Conservation (phyloP, 64 coral and sea anemone genomes). For the Cladopsammia gracilis region DNA sequence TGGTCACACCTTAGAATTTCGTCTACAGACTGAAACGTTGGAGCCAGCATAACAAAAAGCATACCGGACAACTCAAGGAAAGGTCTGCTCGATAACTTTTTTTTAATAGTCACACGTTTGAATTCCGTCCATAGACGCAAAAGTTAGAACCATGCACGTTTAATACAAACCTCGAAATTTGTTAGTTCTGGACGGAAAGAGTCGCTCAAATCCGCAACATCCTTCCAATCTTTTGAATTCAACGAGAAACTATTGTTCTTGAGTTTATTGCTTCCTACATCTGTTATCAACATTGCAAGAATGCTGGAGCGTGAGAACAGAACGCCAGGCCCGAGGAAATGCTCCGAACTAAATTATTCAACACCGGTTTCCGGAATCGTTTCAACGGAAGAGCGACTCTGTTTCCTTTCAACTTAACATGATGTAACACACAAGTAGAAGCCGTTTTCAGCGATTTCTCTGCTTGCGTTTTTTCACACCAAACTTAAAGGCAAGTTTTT, state of each 20-base stretch:
- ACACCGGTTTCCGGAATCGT: slow-evolving; percentile 30
- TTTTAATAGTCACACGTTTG: too few species aligned
- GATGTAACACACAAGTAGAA: neutral
- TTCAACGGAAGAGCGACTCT: slow-evolving; percentile 1
- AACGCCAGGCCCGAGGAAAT: neutral
- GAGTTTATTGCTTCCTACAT: neutral
- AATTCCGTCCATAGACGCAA: too few species aligned
- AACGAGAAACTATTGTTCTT: neutral
- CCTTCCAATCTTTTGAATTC: neutral
- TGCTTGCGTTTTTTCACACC: neutral
- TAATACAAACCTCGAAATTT: too few species aligned
- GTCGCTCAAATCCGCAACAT: neutral
- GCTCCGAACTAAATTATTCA: neutral
- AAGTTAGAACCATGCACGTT: too few species aligned
- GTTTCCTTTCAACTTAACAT: neutral
- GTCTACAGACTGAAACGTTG: too few species aligned
- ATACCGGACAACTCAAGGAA: too few species aligned
- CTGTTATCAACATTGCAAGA: neutral
- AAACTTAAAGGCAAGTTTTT: neutral
- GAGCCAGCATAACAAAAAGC: too few species aligned
- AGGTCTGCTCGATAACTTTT: too few species aligned
- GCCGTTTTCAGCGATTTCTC: neutral
- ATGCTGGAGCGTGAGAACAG: neutral
- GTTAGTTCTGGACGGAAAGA: neutral
- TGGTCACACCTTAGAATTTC: too few species aligned